phyloP scores from a whole-genome alignment of 2,797 vertebrate genomes.

The Spatula versicolor region DNA sequence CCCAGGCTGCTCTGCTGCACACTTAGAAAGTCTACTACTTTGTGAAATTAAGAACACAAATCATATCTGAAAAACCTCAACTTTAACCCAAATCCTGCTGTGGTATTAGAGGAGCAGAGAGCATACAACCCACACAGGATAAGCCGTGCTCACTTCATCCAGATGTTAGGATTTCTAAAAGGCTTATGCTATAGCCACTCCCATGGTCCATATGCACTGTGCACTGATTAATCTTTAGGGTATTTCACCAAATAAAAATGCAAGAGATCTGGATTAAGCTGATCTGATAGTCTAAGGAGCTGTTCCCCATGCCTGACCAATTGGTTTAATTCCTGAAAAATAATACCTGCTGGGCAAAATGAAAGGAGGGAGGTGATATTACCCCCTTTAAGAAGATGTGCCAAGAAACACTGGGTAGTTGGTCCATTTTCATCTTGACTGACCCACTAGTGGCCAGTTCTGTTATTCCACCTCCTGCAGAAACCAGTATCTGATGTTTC shows the following conservation, averaged over 20 bases:
- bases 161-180: constrained; percentile 42
- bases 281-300: constrained; percentile 1
- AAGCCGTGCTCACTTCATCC: constrained; percentile 2
- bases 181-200: constrained; percentile 10
- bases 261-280: constrained; percentile 21
- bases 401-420: neutral
- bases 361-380: neutral
- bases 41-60: constrained; percentile 25
- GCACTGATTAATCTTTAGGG: constrained; percentile 11
- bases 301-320: neutral
- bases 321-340: constrained; percentile 1
- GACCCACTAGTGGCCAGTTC: neutral
- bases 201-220: neutral
- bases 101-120: neutral
- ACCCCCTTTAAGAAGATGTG: neutral
- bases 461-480: neutral
- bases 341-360: neutral
- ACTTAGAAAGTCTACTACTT: neutral
- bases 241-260: constrained; percentile 23
- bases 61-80: constrained; percentile 9
- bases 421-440: neutral
- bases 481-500: neutral
- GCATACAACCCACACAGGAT: neutral
- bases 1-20: neutral
- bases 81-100: constrained; percentile 23